Conservation (phyloP, 2,113 vertebrate species). For the Rattus norvegicus region DNA sequence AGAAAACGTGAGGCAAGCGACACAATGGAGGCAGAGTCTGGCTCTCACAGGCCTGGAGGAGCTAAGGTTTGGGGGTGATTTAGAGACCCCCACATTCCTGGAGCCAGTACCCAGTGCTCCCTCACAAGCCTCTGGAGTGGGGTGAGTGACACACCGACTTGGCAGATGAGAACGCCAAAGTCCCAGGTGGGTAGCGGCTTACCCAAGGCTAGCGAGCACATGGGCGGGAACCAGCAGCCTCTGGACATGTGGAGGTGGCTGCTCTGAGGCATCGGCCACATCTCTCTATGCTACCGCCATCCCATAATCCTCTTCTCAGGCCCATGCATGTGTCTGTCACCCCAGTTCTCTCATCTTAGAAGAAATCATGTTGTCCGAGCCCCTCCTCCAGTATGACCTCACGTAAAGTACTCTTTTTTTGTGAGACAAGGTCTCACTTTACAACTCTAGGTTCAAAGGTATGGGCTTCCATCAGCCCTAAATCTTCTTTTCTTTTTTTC, state of each 20-base stretch:
- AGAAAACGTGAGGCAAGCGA: not conserved
- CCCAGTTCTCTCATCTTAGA: not conserved
- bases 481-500: not conserved
- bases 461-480: not conserved
- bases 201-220: not conserved
- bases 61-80: not conserved
- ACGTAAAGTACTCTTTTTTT: not conserved
- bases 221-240: not conserved
- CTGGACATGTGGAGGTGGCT: not conserved
- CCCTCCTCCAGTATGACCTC: not conserved
- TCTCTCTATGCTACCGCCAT: not conserved
- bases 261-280: not conserved
- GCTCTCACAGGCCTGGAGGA: not conserved
- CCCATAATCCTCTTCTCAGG: not conserved
- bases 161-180: not conserved
- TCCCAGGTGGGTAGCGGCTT: not conserved
- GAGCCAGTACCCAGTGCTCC: not conserved
- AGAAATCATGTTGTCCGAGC: not conserved
- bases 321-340: not conserved
- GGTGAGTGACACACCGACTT: fast-evolving
- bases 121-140: no score
- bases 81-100: not conserved
- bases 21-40: not conserved
- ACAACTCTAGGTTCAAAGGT: not conserved
- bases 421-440: not conserved